phyloP scores from a whole-genome alignment of 2,888 invertebrate genomes.

The Lithophane socia region DNA sequence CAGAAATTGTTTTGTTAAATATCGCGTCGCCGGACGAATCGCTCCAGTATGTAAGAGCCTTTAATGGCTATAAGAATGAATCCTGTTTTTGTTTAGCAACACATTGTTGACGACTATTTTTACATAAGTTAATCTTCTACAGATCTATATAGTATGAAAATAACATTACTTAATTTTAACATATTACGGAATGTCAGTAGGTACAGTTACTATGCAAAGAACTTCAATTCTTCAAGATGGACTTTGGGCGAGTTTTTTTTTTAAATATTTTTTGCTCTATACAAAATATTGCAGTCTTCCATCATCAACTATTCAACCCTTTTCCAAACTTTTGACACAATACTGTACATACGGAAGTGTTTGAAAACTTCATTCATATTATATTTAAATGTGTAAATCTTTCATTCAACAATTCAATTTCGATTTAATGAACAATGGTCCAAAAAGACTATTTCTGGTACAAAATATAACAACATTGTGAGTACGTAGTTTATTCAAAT shows the following conservation, averaged over 20 bases:
- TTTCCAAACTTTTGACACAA: not conserved
- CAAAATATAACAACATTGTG: not conserved
- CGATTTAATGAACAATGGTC: slow-evolving; percentile 1
- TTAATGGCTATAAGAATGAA: slow-evolving; percentile 21
- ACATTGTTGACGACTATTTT: not conserved
- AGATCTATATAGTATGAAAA: not conserved
- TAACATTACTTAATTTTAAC: not conserved
- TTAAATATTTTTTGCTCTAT: not conserved
- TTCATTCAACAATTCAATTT: slow-evolving; percentile 1
- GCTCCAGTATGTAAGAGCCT: too few species aligned
- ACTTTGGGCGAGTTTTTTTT: not conserved
- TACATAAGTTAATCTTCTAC: not conserved
- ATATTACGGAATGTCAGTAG: not conserved
- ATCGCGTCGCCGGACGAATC: too few species aligned
- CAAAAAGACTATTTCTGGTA: not conserved
- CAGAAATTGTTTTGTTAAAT: too few species aligned
- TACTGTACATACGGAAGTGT: too few species aligned
- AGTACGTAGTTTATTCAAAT: slow-evolving; percentile 30
- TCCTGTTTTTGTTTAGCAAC: slow-evolving; percentile 7
- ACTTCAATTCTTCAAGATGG: not conserved
- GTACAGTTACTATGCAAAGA: too few species aligned
- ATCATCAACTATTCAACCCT: not conserved
- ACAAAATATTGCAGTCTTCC: not conserved
- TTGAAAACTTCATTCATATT: not conserved
- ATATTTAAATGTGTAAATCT: not conserved